Percentiles rank a stretch among this genome's conserved stretches.
phyloP scores from a whole-genome alignment of 2,797 vertebrate genomes.

The Bovichtus diacanthus region DNA sequence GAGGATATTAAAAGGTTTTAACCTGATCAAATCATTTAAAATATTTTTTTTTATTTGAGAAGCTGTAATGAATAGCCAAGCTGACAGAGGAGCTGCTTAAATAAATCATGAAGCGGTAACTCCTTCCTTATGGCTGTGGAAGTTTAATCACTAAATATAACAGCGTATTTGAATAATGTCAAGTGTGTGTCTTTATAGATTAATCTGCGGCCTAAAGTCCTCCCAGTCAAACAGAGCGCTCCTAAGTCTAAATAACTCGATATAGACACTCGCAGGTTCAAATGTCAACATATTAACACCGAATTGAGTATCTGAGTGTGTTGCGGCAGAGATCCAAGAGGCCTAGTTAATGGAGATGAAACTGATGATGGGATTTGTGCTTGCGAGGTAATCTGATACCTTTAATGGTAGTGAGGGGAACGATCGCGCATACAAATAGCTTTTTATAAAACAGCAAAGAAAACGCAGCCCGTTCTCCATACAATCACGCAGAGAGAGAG shows the following conservation, averaged over 20 bases:
- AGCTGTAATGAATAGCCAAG: conserved; percentile 29
- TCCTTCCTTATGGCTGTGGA: conserved; percentile 23
- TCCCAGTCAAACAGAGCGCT: conserved; percentile 31
- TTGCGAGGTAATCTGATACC: conserved; percentile 64
- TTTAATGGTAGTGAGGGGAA: conserved; percentile 59
- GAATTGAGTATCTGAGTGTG: conserved; percentile 30
- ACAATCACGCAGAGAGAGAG: too few species aligned
- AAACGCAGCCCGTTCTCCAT: conserved; percentile 15
- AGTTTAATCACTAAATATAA: conserved; percentile 69
- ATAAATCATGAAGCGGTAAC: conserved; percentile 56
- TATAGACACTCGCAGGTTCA: conserved; percentile 51
- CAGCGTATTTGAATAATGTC: conserved; percentile 62
- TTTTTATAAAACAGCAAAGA: conserved; percentile 55
- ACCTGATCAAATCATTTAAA: conserved; percentile 50
- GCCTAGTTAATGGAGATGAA: conserved; percentile 73
- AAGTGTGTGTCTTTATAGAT: conserved; percentile 60
- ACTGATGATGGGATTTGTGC: conserved; percentile 70
- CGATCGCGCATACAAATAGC: conserved; percentile 68
- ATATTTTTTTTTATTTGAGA: conserved; percentile 28
- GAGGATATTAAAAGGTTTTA: conserved; percentile 57
- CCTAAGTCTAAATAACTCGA: conserved; percentile 41
- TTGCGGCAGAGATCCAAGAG: conserved; percentile 57
- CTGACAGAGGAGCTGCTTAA: conserved; percentile 43
- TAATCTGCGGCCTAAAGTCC: conserved; percentile 40
- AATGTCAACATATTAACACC: conserved; percentile 70